A percentile compares a stretch with the other conserved stretches of the same genome.
phyloP scores from a whole-genome alignment of 2,888 invertebrate species.

The Aspidiotus destructor region DNA sequence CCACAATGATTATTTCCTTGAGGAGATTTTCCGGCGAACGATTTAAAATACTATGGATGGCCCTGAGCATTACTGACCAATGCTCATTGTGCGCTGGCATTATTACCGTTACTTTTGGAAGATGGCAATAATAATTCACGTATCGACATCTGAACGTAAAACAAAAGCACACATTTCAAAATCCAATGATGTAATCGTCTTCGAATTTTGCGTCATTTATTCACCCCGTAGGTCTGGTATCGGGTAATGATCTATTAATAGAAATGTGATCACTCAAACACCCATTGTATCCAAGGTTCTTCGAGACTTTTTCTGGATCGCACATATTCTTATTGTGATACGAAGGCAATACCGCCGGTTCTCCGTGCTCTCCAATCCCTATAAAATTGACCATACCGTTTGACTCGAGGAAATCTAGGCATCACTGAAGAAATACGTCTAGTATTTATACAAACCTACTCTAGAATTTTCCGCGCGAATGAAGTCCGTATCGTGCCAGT shows the following conservation, averaged over 20 bases:
- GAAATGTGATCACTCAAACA: slow-evolving; percentile 83
- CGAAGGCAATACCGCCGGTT: slow-evolving; percentile 53
- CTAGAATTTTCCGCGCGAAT: too few relatives aligned
- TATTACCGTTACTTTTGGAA: slow-evolving; percentile 78
- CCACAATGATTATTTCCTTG: slow-evolving; percentile 79
- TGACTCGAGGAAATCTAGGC: too few relatives aligned
- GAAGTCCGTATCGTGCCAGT: too few relatives aligned
- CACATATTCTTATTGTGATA: slow-evolving; percentile 52
- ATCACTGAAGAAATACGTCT: too few relatives aligned
- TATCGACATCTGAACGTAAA: slow-evolving; percentile 50
- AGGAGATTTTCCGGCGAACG: slow-evolving; percentile 69
- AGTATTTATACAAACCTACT: too few relatives aligned
- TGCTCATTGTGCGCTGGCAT: slow-evolving; percentile 92
- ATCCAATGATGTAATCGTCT: too few relatives aligned
- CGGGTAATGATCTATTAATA: slow-evolving; percentile 70
- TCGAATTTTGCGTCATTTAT: slow-evolving; percentile 26
- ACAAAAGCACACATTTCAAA: neutral
- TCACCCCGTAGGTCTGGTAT: slow-evolving; percentile 56
- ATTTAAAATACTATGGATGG: slow-evolving; percentile 67
- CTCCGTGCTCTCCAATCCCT: slow-evolving; percentile 66
- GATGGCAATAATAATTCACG: slow-evolving; percentile 56
- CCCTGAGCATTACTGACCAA: slow-evolving; percentile 70
- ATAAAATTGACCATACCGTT: slow-evolving; percentile 35
- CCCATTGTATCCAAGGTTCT: slow-evolving; percentile 76
- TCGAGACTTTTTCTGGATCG: slow-evolving; percentile 63